Percentiles rank a stretch among this genome's conserved stretches.
Conservation (phyloP, 2,113 vertebrate species). For the Clarias magur region DNA sequence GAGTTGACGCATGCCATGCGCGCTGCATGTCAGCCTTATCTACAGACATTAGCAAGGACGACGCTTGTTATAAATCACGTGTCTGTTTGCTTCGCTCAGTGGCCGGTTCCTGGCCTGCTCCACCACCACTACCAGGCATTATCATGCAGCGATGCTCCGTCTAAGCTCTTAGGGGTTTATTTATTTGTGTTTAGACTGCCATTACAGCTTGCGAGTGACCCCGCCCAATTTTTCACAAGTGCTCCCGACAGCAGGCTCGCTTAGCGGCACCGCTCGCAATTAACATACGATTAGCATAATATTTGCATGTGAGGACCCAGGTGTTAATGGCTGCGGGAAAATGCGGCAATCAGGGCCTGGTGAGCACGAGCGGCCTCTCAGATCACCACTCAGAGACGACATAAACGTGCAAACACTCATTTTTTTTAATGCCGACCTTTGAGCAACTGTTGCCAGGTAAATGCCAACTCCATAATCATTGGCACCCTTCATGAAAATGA, state of each 20-base stretch:
- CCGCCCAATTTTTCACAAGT: conserved; percentile 79
- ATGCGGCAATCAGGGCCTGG: conserved; percentile 45
- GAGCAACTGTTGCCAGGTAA: conserved; percentile 8
- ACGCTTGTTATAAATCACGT: conserved; percentile 14
- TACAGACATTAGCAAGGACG: conserved; percentile 17
- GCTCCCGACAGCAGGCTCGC: conserved; percentile 79
- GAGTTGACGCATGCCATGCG: conserved; percentile 11
- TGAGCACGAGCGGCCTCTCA: conserved; percentile 33
- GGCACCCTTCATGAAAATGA: neutral
- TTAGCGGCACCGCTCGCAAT: conserved; percentile 76
- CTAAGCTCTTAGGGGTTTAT: conserved; percentile 72
- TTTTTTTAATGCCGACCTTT: neutral
- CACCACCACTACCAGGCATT: conserved; percentile 31
- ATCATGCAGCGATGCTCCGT: conserved; percentile 55
- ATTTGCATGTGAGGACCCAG: conserved; percentile 81
- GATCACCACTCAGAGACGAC: conserved; percentile 33
- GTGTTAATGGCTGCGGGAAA: conserved; percentile 79
- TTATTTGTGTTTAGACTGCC: conserved; percentile 80
- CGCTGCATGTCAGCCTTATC: conserved; percentile 7
- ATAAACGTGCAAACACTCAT: conserved; percentile 10
- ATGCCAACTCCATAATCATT: neutral
- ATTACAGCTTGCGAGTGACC: conserved; percentile 81
- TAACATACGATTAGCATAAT: conserved; percentile 82
- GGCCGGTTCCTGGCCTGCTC: conserved; percentile 27
- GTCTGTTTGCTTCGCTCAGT: conserved; percentile 33